Conservation (phyloP, 30 jellyfish, hydroid and myxozoan genomes). For the Chrysaora quinquecirrha region DNA sequence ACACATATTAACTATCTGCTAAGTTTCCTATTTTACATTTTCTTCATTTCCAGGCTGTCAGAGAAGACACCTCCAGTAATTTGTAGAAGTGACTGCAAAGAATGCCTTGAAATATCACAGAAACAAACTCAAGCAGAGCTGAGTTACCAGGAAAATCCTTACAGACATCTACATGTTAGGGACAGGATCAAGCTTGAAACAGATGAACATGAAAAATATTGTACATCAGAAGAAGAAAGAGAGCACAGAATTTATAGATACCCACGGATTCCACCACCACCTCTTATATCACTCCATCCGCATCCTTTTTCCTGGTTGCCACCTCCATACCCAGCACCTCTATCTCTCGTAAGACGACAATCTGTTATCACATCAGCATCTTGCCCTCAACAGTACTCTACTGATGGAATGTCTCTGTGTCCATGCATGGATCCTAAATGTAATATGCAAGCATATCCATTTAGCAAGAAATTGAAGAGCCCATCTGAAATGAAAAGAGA, state of each 20-base stretch:
- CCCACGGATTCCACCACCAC: constrained; percentile 77
- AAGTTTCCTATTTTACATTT: too few relatives aligned
- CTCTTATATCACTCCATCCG: constrained; percentile 68
- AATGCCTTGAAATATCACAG: constrained; percentile 47
- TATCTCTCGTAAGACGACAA: constrained; percentile 76
- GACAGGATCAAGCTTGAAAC: constrained; percentile 44
- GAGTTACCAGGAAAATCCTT: constrained; percentile 17
- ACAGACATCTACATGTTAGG: constrained; percentile 21
- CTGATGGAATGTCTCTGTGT: constrained; percentile 56
- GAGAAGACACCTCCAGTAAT: constrained; percentile 17
- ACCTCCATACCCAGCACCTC: constrained; percentile 65
- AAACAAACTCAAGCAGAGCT: constrained; percentile 34
- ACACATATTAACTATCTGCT: too few relatives aligned
- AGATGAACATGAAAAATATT: constrained; percentile 38
- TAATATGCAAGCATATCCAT: constrained; percentile 53
- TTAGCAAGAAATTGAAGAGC: constrained; percentile 37
- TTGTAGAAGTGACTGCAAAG: constrained; percentile 55
- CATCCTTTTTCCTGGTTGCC: constrained; percentile 63
- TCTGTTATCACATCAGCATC: constrained; percentile 83
- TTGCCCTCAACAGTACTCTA: constrained; percentile 58
- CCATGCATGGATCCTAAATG: constrained; percentile 79
- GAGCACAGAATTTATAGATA: constrained; percentile 53
- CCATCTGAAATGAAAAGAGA: constrained; percentile 58
- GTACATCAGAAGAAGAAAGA: constrained; percentile 40
- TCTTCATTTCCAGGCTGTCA: constrained; percentile 33